A percentile compares a stretch with the other conserved stretches of the same genome.
Conservation (phyloP, 2,113 vertebrate genomes). For the Peromyscus polionotus region DNA sequence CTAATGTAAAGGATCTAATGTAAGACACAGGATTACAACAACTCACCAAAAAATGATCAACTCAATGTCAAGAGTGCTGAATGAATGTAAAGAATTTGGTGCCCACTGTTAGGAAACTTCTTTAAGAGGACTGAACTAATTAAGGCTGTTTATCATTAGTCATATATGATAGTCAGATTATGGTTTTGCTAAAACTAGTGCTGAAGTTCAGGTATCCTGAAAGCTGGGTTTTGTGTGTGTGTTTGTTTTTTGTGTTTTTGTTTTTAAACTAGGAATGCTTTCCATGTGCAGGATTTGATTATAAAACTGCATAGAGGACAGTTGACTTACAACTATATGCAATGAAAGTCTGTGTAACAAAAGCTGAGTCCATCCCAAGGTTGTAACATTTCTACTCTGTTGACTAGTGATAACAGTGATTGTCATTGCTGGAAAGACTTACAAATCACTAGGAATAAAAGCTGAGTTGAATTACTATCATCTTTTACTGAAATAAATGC, state of each 20-base stretch:
- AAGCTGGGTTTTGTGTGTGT: neutral
- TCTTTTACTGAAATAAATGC: conserved; percentile 53
- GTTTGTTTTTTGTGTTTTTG: neutral
- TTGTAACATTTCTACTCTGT: neutral
- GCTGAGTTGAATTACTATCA: neutral
- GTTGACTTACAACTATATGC: neutral
- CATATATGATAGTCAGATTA: neutral
- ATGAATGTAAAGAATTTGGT: neutral
- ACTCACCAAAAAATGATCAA: neutral
- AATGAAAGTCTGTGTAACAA: neutral
- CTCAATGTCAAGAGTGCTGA: neutral
- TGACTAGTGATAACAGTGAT: neutral
- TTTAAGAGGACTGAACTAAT: neutral
- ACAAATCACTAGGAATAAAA: neutral
- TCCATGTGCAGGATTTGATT: neutral
- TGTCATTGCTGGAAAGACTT: neutral
- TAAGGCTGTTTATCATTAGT: neutral
- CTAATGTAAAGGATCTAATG: neutral
- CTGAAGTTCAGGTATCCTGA: neutral
- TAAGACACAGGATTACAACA: neutral
- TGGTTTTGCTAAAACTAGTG: neutral
- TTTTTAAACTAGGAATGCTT: neutral
- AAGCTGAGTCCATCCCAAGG: fast-evolving
- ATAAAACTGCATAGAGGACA: neutral
- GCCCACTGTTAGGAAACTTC: neutral